These are phyloP conservation scores for Spicauda simplicius DNA, from an alignment of 2,888 invertebrate species.

Conservation along the genomic window DNA sequence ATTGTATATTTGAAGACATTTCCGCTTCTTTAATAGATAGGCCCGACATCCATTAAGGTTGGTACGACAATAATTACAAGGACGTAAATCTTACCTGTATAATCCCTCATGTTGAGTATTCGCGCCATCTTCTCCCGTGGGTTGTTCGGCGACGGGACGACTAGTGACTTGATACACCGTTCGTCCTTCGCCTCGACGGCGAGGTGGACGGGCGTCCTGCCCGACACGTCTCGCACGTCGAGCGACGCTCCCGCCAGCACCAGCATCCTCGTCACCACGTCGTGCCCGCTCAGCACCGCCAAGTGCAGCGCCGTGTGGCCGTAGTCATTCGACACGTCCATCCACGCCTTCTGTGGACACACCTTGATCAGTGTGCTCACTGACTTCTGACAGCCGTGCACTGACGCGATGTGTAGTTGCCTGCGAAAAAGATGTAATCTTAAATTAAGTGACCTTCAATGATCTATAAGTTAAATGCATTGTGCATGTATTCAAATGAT, in stretches of 20 bases:
- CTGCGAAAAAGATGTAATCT: constrained; percentile 76
- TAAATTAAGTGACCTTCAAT: not conserved
- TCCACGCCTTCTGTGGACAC: constrained; percentile 90
- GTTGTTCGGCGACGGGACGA: constrained; percentile 84
- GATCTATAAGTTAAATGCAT: not conserved
- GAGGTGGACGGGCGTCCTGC: constrained; percentile 94
- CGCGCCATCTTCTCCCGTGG: constrained; percentile 69
- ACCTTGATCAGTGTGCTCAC: constrained; percentile 90
- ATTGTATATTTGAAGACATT: too few species aligned
- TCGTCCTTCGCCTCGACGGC: constrained; percentile 90
- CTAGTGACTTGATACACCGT: constrained; percentile 89
- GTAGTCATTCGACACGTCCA: constrained; percentile 92
- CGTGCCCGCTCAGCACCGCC: constrained; percentile 91
- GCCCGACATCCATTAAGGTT: too few species aligned
- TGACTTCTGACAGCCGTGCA: constrained; percentile 89
- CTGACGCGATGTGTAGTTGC: constrained; percentile 93
- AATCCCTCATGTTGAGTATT: constrained; percentile 92
- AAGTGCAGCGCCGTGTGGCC: constrained; percentile 94
- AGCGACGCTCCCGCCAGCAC: constrained; percentile 91
- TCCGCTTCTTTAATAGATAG: too few species aligned
- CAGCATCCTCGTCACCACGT: constrained; percentile 89
- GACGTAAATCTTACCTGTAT: constrained; percentile 88
- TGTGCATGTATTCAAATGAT: not conserved
- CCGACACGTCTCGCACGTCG: constrained; percentile 88
- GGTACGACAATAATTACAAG: too few species aligned